phyloP scores from a whole-genome alignment of 2,888 invertebrate genomes.

The Cheilosia scutellata region DNA sequence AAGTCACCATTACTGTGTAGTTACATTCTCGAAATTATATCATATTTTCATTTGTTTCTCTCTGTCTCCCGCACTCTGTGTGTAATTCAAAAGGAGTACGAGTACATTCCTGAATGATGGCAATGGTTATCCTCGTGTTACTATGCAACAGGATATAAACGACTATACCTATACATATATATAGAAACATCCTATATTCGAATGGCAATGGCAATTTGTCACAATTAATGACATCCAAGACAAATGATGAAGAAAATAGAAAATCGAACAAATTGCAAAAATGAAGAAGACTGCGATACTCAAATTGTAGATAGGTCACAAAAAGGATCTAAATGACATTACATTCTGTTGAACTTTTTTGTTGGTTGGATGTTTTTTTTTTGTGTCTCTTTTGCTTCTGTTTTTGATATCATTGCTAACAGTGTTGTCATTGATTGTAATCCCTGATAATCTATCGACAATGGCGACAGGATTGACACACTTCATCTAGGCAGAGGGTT shows the following conservation, averaged over 20 bases:
- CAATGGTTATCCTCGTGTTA: conserved; percentile 22
- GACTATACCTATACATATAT: not conserved
- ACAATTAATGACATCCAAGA: conserved; percentile 57
- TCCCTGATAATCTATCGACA: too few species aligned
- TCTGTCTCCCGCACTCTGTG: not conserved
- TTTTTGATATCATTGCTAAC: too few species aligned
- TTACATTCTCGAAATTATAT: not conserved
- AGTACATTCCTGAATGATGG: not conserved
- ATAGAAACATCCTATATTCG: not conserved
- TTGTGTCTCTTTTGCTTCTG: too few species aligned
- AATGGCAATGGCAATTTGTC: conserved; percentile 61
- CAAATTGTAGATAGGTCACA: too few species aligned
- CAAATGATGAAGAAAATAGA: not conserved
- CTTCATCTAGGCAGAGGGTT: too few species aligned
- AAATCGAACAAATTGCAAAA: not conserved
- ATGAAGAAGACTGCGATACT: not conserved
- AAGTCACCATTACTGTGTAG: not conserved
- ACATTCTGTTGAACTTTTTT: too few species aligned
- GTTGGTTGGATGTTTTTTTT: too few species aligned
- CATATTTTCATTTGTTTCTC: not conserved
- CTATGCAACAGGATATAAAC: conserved; percentile 54
- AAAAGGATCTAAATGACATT: too few species aligned
- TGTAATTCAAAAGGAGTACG: not conserved
- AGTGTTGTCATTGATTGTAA: too few species aligned
- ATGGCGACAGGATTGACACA: too few species aligned